Percentiles rank a stretch among this genome's conserved stretches.
These are phyloP conservation scores for Pangasius sanitwongsei DNA, from an alignment of 2,797 vertebrate species.

Conservation along the genomic window DNA sequence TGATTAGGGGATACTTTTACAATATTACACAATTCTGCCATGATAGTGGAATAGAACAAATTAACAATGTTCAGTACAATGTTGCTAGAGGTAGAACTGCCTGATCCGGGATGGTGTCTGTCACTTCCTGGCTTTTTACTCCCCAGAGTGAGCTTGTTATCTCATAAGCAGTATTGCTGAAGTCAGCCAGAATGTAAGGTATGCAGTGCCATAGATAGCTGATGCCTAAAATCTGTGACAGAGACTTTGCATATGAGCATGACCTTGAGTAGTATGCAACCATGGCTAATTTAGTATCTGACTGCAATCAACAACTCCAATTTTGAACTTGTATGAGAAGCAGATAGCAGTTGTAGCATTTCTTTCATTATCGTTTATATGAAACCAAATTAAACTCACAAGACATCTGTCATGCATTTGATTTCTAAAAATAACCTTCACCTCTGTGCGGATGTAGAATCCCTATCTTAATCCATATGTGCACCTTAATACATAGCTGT, in stretches of 20 bases:
- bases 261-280: neutral
- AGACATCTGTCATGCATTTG: neutral
- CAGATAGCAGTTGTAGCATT: neutral
- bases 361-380: neutral
- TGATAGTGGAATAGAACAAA: neutral
- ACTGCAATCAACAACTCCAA: neutral
- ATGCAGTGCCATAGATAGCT: neutral
- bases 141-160: conserved; percentile 1
- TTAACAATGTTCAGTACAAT: neutral
- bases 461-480: neutral
- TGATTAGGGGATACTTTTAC: neutral
- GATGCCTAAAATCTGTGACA: neutral
- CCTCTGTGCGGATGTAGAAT: neutral
- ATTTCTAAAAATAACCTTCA: neutral
- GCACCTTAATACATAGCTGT: neutral
- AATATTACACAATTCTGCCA: neutral
- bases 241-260: neutral
- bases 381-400: neutral
- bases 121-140: neutral
- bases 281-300: neutral
- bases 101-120: neutral
- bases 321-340: neutral
- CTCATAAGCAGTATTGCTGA: neutral
- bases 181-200: conserved; percentile 7
- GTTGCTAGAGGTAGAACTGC: neutral